phyloP scores from a whole-genome alignment of 2,113 vertebrate species.

The Canis aureus region DNA sequence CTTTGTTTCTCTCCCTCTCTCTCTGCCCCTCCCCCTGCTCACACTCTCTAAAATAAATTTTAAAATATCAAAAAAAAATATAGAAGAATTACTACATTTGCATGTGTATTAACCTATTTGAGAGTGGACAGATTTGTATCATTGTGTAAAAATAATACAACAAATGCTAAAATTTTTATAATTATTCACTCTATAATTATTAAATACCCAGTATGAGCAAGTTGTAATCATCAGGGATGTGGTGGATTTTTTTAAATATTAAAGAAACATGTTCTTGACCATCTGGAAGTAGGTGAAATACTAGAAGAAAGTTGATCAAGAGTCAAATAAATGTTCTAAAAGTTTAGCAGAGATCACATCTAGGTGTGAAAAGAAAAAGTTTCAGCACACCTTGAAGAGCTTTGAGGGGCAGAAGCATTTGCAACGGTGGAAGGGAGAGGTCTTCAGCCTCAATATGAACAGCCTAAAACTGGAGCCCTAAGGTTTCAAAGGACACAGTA shows the following conservation, averaged over 20 bases:
- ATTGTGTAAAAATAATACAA: slow-evolving; percentile 42
- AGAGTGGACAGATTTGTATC: background rate
- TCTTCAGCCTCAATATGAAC: background rate
- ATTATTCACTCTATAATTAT: slow-evolving; percentile 8
- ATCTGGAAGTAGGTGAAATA: background rate
- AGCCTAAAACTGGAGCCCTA: background rate
- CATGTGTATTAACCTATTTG: background rate
- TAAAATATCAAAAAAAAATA: background rate
- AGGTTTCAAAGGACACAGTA: background rate
- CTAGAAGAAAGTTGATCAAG: background rate
- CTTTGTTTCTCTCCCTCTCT: background rate
- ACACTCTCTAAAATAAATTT: background rate
- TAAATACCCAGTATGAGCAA: background rate
- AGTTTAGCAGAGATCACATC: background rate
- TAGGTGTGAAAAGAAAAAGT: background rate
- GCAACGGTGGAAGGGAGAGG: background rate
- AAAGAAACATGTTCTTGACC: background rate
- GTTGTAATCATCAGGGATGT: background rate
- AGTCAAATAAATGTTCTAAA: slow-evolving; percentile 6
- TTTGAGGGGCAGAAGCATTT: background rate
- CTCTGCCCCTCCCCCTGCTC: background rate
- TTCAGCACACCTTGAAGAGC: background rate
- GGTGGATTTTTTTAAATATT: background rate
- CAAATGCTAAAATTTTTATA: background rate
- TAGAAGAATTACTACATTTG: background rate